Percentiles rank a stretch among this genome's conserved stretches.
These are phyloP conservation scores for Lasioglossum oenotherae DNA, from an alignment of 2,888 invertebrate species.

Conservation along the genomic window DNA sequence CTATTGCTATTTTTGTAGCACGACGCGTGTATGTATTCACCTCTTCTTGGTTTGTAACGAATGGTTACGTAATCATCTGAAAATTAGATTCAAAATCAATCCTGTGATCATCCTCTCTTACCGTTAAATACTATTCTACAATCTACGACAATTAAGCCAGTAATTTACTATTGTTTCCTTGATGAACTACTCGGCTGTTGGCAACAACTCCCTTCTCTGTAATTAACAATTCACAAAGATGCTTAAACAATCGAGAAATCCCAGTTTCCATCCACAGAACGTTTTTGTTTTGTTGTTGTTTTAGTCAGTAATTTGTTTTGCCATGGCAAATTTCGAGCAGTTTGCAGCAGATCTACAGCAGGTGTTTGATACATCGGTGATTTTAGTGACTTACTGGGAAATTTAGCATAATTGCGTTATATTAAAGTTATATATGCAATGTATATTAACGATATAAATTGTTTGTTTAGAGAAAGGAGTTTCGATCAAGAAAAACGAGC, in stretches of 20 bases:
- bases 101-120: not conserved
- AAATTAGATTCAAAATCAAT: conserved; percentile 83
- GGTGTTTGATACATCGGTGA: too few species aligned
- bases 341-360: too few species aligned
- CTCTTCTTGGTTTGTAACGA: conserved; percentile 95
- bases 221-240: not conserved
- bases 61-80: conserved; percentile 96
- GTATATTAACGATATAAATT: too few species aligned
- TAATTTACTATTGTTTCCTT: conserved; percentile 1
- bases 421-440: too few species aligned
- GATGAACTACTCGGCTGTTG: not conserved
- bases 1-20: conserved; percentile 37
- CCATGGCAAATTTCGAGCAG: too few species aligned
- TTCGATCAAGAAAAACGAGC: not conserved
- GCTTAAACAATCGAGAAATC: not conserved
- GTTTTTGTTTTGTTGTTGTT: too few species aligned
- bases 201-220: not conserved
- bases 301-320: too few species aligned
- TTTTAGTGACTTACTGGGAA: too few species aligned
- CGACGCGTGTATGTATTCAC: conserved; percentile 86
- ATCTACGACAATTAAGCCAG: not conserved
- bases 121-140: not conserved
- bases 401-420: too few species aligned
- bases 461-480: not conserved
- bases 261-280: too few species aligned